phyloP scores from a whole-genome alignment of 2,797 vertebrate genomes.

The Lacerta viridis region DNA sequence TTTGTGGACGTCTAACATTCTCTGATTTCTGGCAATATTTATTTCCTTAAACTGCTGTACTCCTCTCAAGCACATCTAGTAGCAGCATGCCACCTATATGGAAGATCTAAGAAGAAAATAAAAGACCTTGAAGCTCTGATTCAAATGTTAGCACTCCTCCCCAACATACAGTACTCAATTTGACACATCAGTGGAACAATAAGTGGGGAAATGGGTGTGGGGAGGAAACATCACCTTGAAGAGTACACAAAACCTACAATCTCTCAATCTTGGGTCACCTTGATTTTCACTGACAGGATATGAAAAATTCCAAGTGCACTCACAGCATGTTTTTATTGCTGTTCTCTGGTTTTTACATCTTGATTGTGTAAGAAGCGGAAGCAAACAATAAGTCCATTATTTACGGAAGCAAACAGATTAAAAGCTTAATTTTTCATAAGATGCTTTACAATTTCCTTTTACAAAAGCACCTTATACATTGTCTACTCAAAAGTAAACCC shows the following conservation, averaged over 20 bases:
- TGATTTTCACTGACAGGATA: slow-evolving; percentile 11
- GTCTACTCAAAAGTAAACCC: not conserved
- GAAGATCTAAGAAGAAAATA: not conserved
- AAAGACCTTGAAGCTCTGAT: slow-evolving; percentile 17
- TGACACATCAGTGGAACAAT: not conserved
- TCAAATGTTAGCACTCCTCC: not conserved
- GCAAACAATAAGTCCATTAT: not conserved
- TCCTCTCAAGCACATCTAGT: slow-evolving; percentile 4
- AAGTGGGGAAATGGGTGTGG: not conserved
- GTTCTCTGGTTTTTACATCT: not conserved
- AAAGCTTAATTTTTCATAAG: not conserved
- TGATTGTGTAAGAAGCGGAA: not conserved
- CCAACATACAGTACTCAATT: not conserved
- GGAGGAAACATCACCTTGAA: not conserved
- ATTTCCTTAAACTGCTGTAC: not conserved
- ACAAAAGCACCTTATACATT: not conserved
- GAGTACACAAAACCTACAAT: not conserved
- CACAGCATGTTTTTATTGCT: slow-evolving; percentile 17
- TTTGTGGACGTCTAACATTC: not conserved
- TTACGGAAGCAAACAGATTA: not conserved
- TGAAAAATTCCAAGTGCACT: not conserved
- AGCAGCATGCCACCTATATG: slow-evolving; percentile 16
- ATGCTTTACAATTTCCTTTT: not conserved
- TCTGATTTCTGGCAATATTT: not conserved
- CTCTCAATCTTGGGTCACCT: not conserved